A percentile compares a stretch with the other conserved stretches of the same genome.
These are phyloP conservation scores for Cephalopachus bancanus DNA, from an alignment of 2,797 vertebrate genomes.

Conservation along the genomic window DNA sequence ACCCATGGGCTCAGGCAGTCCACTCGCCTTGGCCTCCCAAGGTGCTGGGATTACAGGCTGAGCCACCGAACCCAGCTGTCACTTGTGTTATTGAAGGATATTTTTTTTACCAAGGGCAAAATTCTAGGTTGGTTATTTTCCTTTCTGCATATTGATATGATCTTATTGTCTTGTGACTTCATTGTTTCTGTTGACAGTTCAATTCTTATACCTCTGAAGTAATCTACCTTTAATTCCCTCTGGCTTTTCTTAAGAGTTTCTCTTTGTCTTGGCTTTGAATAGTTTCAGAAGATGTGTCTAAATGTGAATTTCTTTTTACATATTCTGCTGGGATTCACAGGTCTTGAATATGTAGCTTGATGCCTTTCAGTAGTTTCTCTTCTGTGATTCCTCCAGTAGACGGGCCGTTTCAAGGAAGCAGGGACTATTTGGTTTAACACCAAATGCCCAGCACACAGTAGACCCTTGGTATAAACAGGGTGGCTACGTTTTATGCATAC, in stretches of 20 bases:
- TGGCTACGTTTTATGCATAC: accelerated
- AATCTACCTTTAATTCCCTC: neutral
- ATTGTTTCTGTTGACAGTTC: neutral
- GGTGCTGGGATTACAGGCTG: no score
- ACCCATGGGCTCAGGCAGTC: no score
- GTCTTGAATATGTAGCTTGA: neutral
- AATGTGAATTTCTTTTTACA: neutral
- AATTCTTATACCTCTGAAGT: neutral
- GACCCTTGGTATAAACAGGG: neutral
- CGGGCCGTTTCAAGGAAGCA: neutral
- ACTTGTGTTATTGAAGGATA: neutral
- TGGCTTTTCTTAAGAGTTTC: neutral
- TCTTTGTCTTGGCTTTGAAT: neutral
- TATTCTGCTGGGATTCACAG: neutral
- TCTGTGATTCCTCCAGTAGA: neutral
- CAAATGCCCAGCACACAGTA: accelerated
- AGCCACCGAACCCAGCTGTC: no score
- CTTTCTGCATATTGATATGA: neutral
- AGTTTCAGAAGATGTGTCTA: neutral
- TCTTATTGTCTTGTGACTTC: neutral
- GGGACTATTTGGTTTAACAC: neutral
- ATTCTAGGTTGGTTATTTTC: neutral
- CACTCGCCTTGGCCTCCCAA: no score
- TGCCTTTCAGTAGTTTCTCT: neutral
- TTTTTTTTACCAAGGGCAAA: neutral